Base-by-base conservation (phyloP, 1,140 invertebrate genomes). In the Bathynomus jamesi region DNA sequence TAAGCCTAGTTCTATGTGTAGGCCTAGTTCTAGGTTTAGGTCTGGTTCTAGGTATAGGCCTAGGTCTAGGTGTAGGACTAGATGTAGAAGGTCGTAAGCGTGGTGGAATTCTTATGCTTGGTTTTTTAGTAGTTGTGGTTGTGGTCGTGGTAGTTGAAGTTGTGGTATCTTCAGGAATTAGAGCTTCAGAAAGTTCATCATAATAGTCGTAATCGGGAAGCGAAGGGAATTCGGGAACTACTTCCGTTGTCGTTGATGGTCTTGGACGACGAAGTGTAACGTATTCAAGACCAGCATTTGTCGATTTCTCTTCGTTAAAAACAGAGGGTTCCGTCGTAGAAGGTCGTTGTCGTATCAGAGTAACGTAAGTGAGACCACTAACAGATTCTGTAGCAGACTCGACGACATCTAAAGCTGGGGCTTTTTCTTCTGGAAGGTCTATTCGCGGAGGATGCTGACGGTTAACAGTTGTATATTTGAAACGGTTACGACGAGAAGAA, bases 281-380 rank as follows among this genome's bases (percentile, higher is more conserved):
- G 69, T 77, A 77, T 72, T 77, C 60, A 53, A 74, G 70, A 27
- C 63, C 29, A 28, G 70, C 67, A 24, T 77, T 63, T 3, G 72
- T 46, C 46, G 11, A 28, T n/a, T 28, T 32, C 27, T 24, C 53
- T 17, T 69, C 46, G 25, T 27, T 13, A 21, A 28, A 40, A 21
- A 68, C 63, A n/a, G 71, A 13, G n/a, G 70, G 62, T 28, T 77
- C 70, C 13, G 70, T 69, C 7, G 72, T 25, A 28, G 67, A 17
- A 13, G 53, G 65, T 10, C 69, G 61, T 25, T 71, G 73, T 8
- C 73, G 70, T 5, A 63, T 64, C 28, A 75, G 61, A n/a, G 70
- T 71, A 7, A 68, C 68, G 32, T 75, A 75, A 8, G 62, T 60
- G 7, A 70, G 69, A 0, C 46, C 64, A 13, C 69, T 30, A 21